Evolutionary conservation across 2,888 invertebrate species (phyloP), one percentile per base, ranked within the genome.

Genomic region (Theretra japonica): DNA sequence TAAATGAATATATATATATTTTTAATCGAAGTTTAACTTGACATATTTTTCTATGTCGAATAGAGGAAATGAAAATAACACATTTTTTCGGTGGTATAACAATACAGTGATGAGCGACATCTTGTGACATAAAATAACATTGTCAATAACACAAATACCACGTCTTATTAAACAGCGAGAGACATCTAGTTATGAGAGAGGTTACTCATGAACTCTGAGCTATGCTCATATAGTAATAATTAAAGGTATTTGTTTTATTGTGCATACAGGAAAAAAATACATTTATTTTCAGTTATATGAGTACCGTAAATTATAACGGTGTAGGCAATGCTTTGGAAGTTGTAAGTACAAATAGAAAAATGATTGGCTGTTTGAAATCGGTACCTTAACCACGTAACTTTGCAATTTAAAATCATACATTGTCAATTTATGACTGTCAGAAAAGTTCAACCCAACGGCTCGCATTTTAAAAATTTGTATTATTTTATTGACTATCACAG

Each of bases 361-460:
- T 5, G 0, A 48, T 7, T 68, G 68, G 48, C 68, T 68, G 68
- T 68, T 48, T 41, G 68, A 48, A n/a, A n/a, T 17, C n/a, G n/a
- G 11, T 56, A 11, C 21, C n/a, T 69, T 69, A 57, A 57, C 69
- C n/a, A 28, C 21, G 5, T 23, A 2, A 58, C 25, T n/a, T 17
- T 30, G 56, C 3, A 53, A 56, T 33, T 23, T 57, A 53, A 3
- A 19, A 53, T 21, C 25, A 17, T 23, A 15, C 25, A 15, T 25
- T 58, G 41, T 23, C 41, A 33, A n/a, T 33, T 21, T 8, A 62
- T 33, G 21, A 62, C n/a, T 33, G 33, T 48, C 48, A 65, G 23
- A 41, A 21, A 65, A 41, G 41, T 41, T 41, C 21, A 65, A 48
- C 21, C 23, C 48, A 65, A 65, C 65, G 65, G 65, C 41, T 65